Conservation (phyloP, 2,888 invertebrate species). For the Crossocerus cetratus region DNA sequence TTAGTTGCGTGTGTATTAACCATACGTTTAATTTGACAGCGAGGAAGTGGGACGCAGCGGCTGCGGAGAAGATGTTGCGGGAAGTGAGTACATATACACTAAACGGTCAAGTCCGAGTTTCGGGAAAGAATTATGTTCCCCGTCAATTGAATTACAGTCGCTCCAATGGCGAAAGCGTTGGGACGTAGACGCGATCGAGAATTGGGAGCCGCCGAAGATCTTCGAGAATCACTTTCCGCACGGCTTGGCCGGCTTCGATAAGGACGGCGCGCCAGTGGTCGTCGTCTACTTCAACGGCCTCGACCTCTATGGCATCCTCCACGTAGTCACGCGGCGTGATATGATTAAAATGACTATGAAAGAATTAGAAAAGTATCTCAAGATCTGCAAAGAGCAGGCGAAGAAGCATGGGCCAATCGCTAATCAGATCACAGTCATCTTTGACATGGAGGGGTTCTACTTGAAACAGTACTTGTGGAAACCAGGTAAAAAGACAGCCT, state of each 20-base stretch:
- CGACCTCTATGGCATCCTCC: constrained; percentile 89
- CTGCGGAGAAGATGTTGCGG: constrained; percentile 95
- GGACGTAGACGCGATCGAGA: constrained; percentile 84
- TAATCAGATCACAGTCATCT: constrained; percentile 83
- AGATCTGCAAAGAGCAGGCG: constrained; percentile 81
- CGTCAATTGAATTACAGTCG: constrained; percentile 83
- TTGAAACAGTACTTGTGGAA: constrained; percentile 91
- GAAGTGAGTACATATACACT: constrained; percentile 88
- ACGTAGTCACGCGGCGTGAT: constrained; percentile 85
- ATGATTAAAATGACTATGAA: constrained; percentile 85
- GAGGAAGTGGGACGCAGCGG: constrained; percentile 89
- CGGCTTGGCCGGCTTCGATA: constrained; percentile 89
- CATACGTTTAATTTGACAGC: no score
- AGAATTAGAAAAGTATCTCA: constrained; percentile 83
- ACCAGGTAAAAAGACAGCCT: constrained; percentile 80
- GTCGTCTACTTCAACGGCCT: constrained; percentile 89
- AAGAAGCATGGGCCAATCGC: constrained; percentile 81
- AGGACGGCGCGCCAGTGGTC: constrained; percentile 90
- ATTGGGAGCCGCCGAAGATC: constrained; percentile 86
- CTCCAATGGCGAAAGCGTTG: constrained; percentile 86
- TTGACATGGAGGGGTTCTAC: constrained; percentile 89
- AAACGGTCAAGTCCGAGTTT: no score
- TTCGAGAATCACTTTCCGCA: constrained; percentile 86
- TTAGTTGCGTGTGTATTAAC: no score
- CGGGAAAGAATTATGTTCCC: no score